Evolutionary conservation across 2,113 vertebrate species (phyloP), one percentile per base, ranked within the genome.

Genomic region (Pogona vitticeps): DNA sequence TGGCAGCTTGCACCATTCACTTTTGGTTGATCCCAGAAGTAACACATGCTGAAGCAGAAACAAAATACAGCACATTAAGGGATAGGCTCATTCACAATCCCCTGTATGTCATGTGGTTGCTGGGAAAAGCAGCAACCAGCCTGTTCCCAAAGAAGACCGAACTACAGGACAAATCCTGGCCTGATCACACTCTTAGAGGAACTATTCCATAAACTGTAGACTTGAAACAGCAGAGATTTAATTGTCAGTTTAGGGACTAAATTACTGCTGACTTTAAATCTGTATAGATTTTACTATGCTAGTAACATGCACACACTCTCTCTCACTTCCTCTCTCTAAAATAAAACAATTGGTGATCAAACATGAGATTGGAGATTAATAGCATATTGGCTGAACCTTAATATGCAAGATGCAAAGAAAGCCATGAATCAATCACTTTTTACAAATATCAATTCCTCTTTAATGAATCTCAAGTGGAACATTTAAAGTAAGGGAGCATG

Each of bases 391-490:
- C 40, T 67, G 21, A 76, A 59, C n/a, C 31, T 85, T 56, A 67
- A 59, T 18, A 52, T 68, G 13, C 13, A 17, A 63, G 18, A 23
- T 36, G 28, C n/a, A 33, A 36, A 59, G 59, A 63, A 4, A 65
- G 7, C 40, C n/a, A 78, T 21, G 26, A 58, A 58, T 33, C 71
- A 46, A 20, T 26, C 67, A 1, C 6, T 52, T 82, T 76, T 56
- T 68, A 2, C 71, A 67, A 63, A 83, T 26, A 33, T 68, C 36
- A 76, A 31, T 18, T 17, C 91, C 3, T 82, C 14, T 56, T 86
- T 38, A 38, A 14, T 81, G 76, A 76, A 23, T 84, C 58, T 86
- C 28, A 82, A 63, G 31, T 86, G 36, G 73, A 31, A n/a, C 42
- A 36, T 67, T 36, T 85, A 61, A 36, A 77, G 21, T 68, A 52